Evolutionary conservation across 2,888 invertebrate species (phyloP), one percentile per base, ranked within the genome.

Genomic region (Scaeva pyrastri): DNA sequence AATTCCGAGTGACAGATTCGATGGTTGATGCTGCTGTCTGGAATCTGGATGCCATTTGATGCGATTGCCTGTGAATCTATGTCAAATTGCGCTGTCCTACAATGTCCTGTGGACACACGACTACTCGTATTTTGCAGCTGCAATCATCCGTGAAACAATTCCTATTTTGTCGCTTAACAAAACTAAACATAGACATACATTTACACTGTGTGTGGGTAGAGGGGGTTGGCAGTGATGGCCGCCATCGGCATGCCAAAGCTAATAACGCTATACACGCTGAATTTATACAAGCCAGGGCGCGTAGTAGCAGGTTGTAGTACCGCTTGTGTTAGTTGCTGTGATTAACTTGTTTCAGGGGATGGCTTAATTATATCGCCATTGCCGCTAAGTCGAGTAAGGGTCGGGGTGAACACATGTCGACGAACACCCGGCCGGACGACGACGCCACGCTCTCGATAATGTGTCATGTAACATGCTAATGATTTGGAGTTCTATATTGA

Each of bases 381-480:
- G 66, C 64, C 68, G 50, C 21, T 19, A 21, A 52, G 16, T 48
- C 16, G 19, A 11, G 31, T 31, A 31, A 0, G 31, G 8, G 31
- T 31, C 26, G 14, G 23, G 31, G 23, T 16, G 11, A 41, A 79
- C 39, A 68, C 56, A 60, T 48, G n/a, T n/a, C n/a, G n/a, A n/a
- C n/a, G n/a, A n/a, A n/a, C n/a, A n/a, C n/a, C n/a, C n/a, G n/a
- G n/a, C n/a, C n/a, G n/a, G n/a, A n/a, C n/a, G n/a, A n/a, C n/a
- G n/a, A n/a, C n/a, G 81, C 74, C 60, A 60, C 60, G 21, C 39
- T 60, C 39, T 74, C 60, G 82, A 83, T 87, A 87, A 87, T 87
- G 87, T 83, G 87, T 75, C 83, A 87, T 83, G 87, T 87, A 72
- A 87, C 87, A 87, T 83, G 78, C 78, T 87, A 83, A 87, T 83